A percentile compares a stretch with the other conserved stretches of the same genome.
Evolutionary conservation across 2,113 vertebrate genomes (phyloP).

Genomic region (Cyanoramphus novaezelandiae): DNA sequence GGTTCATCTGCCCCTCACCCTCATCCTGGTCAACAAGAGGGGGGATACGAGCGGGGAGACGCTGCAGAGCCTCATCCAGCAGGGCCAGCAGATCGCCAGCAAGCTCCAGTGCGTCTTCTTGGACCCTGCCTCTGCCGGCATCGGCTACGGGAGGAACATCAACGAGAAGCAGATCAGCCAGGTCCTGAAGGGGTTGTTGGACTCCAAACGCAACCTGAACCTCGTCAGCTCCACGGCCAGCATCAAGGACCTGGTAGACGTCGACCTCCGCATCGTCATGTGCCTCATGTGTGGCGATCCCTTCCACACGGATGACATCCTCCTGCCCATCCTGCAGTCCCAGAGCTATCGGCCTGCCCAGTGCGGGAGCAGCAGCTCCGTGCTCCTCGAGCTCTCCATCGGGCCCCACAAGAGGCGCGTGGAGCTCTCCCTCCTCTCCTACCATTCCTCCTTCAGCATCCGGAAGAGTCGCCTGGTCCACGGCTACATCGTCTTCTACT

Average conservation of each 20-base stretch:
- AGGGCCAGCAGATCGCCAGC: slow-evolving; percentile 90
- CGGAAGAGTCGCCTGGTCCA: slow-evolving; percentile 90
- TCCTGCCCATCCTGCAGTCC: slow-evolving; percentile 86
- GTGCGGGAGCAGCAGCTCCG: slow-evolving; percentile 75
- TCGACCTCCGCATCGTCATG: slow-evolving; percentile 88
- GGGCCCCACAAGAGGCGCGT: slow-evolving; percentile 85
- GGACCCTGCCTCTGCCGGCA: slow-evolving; percentile 87
- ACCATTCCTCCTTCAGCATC: slow-evolving; percentile 90
- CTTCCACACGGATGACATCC: slow-evolving; percentile 86
- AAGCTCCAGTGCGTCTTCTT: slow-evolving; percentile 90
- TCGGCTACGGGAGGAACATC: slow-evolving; percentile 88
- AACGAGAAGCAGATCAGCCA: slow-evolving; percentile 92
- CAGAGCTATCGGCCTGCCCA: slow-evolving; percentile 82
- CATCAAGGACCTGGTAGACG: slow-evolving; percentile 84
- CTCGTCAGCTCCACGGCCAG: slow-evolving; percentile 73
- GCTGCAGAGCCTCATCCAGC: slow-evolving; percentile 88
- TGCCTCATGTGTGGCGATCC: slow-evolving; percentile 96
- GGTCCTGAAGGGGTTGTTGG: slow-evolving; percentile 86
- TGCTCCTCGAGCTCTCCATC: slow-evolving; percentile 83
- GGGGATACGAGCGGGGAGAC: slow-evolving; percentile 92
- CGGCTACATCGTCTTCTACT: slow-evolving; percentile 92
- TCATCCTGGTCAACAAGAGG: slow-evolving; percentile 89
- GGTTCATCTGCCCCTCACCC: slow-evolving; percentile 83
- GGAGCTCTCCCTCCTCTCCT: slow-evolving; percentile 89
- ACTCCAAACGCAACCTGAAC: slow-evolving; percentile 82